Evolutionary conservation across 2,888 invertebrate genomes (phyloP), one percentile per base, ranked within the genome.

Genomic region (Automeris io): DNA sequence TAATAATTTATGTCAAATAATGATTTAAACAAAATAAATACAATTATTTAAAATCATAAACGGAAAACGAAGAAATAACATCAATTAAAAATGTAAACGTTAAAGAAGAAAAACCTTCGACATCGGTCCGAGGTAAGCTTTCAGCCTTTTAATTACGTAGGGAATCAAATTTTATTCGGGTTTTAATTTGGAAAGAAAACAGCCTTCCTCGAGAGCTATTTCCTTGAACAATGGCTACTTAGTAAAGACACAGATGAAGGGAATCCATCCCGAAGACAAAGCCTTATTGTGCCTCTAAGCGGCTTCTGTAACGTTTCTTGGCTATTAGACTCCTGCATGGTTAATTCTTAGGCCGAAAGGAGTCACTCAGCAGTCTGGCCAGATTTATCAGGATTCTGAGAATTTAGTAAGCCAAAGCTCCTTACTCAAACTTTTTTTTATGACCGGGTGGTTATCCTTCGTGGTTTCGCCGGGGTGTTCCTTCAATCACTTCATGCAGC

Each of bases 121-220:
- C 29, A 29, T 29, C 29, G 13, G 13, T 13, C 13, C 16, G 13
- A 16, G n/a, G 16, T 29, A 16, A 29, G 16, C 16, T 13, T n/a
- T n/a, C 29, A 8, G 16, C 5, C 29, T 29, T n/a, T 29, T 29
- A 29, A 29, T 29, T 29, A 29, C 29, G 29, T 8, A n/a, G 29
- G 16, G 16, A 29, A 29, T 29, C 29, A 29, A 29, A 29, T 29
- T 29, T 29, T 16, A 29, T 16, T 29, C 29, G 29, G 16, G 29
- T 29, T 29, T 29, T 29, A 16, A 29, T 29, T 29, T 29, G 16
- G 29, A 29, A 29, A 29, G 29, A 29, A 29, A 29, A 29, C 16
- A 29, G 16, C n/a, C 16, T 16, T 29, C 16, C 29, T 29, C 16
- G 29, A 16, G 29, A 16, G 29, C 16, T 13, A 16, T 13, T 29